These are phyloP conservation scores for Lathamus discolor DNA, from an alignment of 2,113 vertebrate genomes.

Conservation along the genomic window DNA sequence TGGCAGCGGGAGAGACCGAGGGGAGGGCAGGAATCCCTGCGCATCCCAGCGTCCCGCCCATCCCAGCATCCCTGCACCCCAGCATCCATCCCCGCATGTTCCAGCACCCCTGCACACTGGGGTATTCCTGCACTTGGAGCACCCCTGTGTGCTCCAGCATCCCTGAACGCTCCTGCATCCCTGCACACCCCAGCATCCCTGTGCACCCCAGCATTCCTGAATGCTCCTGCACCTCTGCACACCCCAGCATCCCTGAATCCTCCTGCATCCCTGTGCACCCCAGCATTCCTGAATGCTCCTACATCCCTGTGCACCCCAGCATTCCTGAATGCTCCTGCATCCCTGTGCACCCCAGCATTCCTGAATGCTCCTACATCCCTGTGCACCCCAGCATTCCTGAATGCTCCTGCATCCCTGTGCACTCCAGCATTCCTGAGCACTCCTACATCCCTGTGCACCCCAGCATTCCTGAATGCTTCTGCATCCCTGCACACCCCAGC, in stretches of 20 bases:
- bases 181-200: too few relatives aligned
- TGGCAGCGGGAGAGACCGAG: background rate
- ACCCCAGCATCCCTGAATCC: too few relatives aligned
- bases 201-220: background rate
- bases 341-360: background rate
- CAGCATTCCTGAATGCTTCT: background rate
- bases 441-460: too few relatives aligned
- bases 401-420: background rate
- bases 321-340: background rate
- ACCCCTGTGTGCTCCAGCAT: too few relatives aligned
- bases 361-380: background rate
- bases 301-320: rapidly evolving
- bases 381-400: rapidly evolving
- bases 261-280: background rate
- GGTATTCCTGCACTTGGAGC: background rate
- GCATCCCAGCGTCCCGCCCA: too few relatives aligned
- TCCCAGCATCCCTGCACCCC: background rate
- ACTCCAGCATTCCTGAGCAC: background rate
- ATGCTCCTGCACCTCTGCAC: too few relatives aligned
- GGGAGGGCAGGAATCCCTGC: background rate
- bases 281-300: background rate
- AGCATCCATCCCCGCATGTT: too few relatives aligned
- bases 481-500: background rate
- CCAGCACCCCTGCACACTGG: too few relatives aligned
- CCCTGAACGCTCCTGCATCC: too few relatives aligned